Base-by-base conservation (phyloP, 1,140 invertebrate species). In the Rhynchophorus ferrugineus region DNA sequence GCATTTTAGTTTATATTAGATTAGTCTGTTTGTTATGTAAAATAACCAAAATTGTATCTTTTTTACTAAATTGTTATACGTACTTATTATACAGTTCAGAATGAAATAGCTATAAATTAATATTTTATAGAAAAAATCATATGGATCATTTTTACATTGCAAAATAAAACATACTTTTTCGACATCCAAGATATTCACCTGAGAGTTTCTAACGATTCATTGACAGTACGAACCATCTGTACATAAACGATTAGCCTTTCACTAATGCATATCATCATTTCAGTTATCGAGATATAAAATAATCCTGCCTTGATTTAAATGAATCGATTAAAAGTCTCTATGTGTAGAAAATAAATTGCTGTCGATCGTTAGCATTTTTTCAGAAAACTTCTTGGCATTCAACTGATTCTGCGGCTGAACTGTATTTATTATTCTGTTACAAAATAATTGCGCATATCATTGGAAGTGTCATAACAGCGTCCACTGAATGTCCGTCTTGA, bases 401-500 rank as follows among this genome's bases (percentile, higher is more conserved):
- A 46, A n/a, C n/a, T 24, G 14, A 46, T 17, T 7, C 6, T 17
- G 6, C 14, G 1, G 6, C 39, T 53, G 54, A 61, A 56, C 57
- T 61, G 54, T 55, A 59, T 59, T 33, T 51, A 17, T n/a, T 49
- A 20, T 33, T 20, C 6, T 6, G 22, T 39, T 17, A 16, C 18
- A 36, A 54, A 56, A 42, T 47, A 50, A 61, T 45, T 58, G 58
- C 56, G 60, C 61, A 63, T 62, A 62, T 62, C 59, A 62, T 56
- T 56, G 59, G 57, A 64, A 50, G 58, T 60, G 61, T 53, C 59
- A 57, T 50, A 48, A 50, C 48, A 59, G 52, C 47, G 64, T 66
- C 62, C 64, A 64, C 57, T 65, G 59, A 58, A 63, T 65, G 61
- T 65, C 61, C 62, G 62, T 65, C 62, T 62, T 61, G 53, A 65